Conservation (phyloP, 2,888 invertebrate species). For the Anticlea derivata region DNA sequence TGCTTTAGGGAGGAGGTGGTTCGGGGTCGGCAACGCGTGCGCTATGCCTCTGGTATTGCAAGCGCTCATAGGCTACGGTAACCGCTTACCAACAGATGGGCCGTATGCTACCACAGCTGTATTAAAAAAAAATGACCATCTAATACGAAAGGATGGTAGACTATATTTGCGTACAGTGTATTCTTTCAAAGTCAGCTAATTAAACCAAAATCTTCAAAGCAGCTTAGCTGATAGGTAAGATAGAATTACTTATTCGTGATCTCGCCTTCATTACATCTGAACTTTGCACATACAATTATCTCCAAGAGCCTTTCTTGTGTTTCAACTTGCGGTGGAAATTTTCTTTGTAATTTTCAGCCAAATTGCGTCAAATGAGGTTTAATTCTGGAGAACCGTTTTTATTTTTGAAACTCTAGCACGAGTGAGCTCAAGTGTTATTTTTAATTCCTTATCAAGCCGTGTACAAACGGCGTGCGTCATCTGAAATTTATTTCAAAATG, state of each 20-base stretch:
- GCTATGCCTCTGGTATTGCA: too few relatives aligned
- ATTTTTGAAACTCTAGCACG: slow-evolving; percentile 6
- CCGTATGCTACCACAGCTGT: too few relatives aligned
- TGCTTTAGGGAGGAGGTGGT: too few relatives aligned
- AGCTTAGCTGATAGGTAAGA: slow-evolving; percentile 22
- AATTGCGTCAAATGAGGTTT: slow-evolving; percentile 36
- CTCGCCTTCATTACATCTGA: slow-evolving; percentile 34
- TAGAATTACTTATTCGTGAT: slow-evolving; percentile 33
- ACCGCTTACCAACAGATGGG: too few relatives aligned
- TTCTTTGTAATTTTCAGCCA: slow-evolving; percentile 29
- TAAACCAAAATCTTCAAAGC: slow-evolving; percentile 16
- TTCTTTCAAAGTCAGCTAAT: slow-evolving; percentile 17
- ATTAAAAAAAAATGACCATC: too few relatives aligned
- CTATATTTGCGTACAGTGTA: neutral
- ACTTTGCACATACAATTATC: slow-evolving; percentile 40
- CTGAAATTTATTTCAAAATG: too few relatives aligned
- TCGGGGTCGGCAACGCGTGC: too few relatives aligned
- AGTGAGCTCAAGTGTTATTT: neutral
- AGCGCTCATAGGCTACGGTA: too few relatives aligned
- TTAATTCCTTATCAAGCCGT: slow-evolving; percentile 2
- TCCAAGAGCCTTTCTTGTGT: slow-evolving; percentile 19
- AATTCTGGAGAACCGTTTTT: slow-evolving; percentile 8
- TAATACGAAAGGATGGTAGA: too few relatives aligned
- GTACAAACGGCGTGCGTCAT: too few relatives aligned
- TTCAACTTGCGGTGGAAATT: slow-evolving; percentile 20